Conservation (phyloP, 2,797 vertebrate genomes). For the Lagocephalus sceleratus region DNA sequence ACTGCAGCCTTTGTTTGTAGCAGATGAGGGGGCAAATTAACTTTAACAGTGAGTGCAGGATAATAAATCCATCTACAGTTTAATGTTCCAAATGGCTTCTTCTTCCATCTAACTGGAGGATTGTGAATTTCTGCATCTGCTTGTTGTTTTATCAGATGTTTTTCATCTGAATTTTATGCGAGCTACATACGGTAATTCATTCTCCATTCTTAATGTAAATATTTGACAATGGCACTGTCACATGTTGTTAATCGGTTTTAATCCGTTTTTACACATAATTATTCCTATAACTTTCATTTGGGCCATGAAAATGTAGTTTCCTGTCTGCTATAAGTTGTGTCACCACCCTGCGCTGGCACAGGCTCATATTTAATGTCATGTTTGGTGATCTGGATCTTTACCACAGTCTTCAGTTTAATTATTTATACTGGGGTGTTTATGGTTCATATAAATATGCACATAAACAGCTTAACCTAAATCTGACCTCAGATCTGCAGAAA, state of each 20-base stretch:
- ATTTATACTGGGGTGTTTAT: constrained; percentile 48
- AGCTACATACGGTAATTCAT: neutral
- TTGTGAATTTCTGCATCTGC: neutral
- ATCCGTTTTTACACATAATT: constrained; percentile 24
- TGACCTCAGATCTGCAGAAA: constrained; percentile 41
- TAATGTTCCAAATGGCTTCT: too few relatives aligned
- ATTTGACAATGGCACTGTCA: neutral
- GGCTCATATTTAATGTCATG: constrained; percentile 32
- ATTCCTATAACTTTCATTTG: constrained; percentile 33
- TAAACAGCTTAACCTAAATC: constrained; percentile 52
- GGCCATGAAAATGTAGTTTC: constrained; percentile 34
- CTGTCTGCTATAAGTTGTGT: constrained; percentile 41
- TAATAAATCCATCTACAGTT: too few relatives aligned
- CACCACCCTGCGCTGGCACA: constrained; percentile 24
- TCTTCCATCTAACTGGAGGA: too few relatives aligned
- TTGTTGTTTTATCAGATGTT: too few relatives aligned
- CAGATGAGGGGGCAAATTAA: too few relatives aligned
- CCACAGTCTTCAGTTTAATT: constrained; percentile 45
- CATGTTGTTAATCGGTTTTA: constrained; percentile 20
- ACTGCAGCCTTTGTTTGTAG: too few relatives aligned
- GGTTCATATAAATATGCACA: constrained; percentile 62
- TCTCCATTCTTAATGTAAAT: too few relatives aligned
- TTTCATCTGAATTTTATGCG: neutral
- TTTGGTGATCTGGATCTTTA: constrained; percentile 14
- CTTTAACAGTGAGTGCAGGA: too few relatives aligned